These are phyloP conservation scores for Epistrophe eligans DNA, from an alignment of 2,888 invertebrate genomes.

Conservation along the genomic window DNA sequence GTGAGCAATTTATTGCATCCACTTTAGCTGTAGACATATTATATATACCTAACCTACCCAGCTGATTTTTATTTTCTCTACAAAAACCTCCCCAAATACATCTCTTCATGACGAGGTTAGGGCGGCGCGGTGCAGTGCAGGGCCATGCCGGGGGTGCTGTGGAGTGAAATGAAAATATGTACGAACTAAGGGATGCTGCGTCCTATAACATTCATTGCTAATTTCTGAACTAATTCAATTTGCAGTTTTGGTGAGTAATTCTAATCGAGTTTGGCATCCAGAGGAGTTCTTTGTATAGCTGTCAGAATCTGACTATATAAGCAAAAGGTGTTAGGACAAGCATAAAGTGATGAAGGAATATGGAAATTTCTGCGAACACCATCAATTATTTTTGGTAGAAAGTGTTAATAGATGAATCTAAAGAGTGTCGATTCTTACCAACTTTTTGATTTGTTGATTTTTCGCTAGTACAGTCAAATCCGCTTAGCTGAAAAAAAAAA, in stretches of 20 bases:
- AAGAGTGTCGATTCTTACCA: too few relatives aligned
- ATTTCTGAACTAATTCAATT: slow-evolving; percentile 67
- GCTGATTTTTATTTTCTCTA: slow-evolving; percentile 18
- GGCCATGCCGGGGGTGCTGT: background rate
- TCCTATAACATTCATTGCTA: slow-evolving; percentile 44
- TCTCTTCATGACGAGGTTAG: background rate
- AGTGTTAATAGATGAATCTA: too few relatives aligned
- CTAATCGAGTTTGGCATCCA: slow-evolving; percentile 37
- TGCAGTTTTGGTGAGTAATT: slow-evolving; percentile 53
- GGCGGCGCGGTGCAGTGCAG: background rate
- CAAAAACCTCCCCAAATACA: background rate
- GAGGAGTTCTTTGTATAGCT: background rate
- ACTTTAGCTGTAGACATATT: slow-evolving; percentile 47
- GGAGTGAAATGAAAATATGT: slow-evolving; percentile 36
- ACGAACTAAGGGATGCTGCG: slow-evolving; percentile 53
- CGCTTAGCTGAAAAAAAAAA: too few relatives aligned
- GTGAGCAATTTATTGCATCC: slow-evolving; percentile 64
- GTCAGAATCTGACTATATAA: too few relatives aligned
- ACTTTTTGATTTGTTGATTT: too few relatives aligned
- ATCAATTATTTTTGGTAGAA: too few relatives aligned
- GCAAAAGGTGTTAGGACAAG: too few relatives aligned
- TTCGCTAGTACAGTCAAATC: too few relatives aligned
- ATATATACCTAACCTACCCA: background rate
- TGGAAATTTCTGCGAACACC: too few relatives aligned
- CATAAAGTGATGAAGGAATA: too few relatives aligned